These are phyloP conservation scores for Trichogramma evanescens DNA, from an alignment of 2,888 invertebrate species.

Conservation along the genomic window DNA sequence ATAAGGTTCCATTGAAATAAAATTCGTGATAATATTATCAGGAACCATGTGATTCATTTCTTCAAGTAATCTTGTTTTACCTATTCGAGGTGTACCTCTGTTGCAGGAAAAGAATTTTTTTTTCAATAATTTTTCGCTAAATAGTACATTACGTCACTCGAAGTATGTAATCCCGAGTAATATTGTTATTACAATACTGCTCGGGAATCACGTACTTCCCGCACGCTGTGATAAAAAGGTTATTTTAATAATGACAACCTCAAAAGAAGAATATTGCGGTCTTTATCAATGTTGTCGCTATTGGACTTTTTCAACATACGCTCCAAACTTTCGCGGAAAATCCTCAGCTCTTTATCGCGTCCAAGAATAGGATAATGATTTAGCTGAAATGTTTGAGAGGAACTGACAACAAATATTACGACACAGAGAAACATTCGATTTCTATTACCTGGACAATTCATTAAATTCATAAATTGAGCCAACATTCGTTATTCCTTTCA, in stretches of 20 bases:
- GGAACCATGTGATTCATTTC: slow-evolving; percentile 52
- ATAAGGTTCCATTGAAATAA: slow-evolving; percentile 38
- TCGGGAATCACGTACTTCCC: too few relatives aligned
- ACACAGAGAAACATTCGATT: slow-evolving; percentile 4
- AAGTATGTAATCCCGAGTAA: too few relatives aligned
- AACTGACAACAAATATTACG: slow-evolving; percentile 12
- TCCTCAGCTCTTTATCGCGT: slow-evolving; percentile 46
- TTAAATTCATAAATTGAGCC: slow-evolving; percentile 61
- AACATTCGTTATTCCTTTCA: slow-evolving; percentile 58
- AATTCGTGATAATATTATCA: slow-evolving; percentile 37
- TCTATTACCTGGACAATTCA: slow-evolving; percentile 39
- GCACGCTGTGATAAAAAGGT: too few relatives aligned
- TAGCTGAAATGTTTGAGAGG: slow-evolving; percentile 25
- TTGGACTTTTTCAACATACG: slow-evolving; percentile 20
- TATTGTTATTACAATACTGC: too few relatives aligned
- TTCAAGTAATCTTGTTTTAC: slow-evolving; percentile 57
- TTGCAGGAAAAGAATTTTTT: slow-evolving; percentile 9
- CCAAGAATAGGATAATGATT: slow-evolving; percentile 51
- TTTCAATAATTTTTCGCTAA: not conserved
- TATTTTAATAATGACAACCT: slow-evolving; percentile 4
- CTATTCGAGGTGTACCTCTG: slow-evolving; percentile 55
- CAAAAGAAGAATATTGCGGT: slow-evolving; percentile 6
- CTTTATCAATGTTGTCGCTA: not conserved
- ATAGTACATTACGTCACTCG: too few relatives aligned
- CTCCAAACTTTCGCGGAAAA: slow-evolving; percentile 29